Evolutionary conservation across 2,888 invertebrate species (phyloP).

Genomic region (Poecilobothrus nobilitatus): DNA sequence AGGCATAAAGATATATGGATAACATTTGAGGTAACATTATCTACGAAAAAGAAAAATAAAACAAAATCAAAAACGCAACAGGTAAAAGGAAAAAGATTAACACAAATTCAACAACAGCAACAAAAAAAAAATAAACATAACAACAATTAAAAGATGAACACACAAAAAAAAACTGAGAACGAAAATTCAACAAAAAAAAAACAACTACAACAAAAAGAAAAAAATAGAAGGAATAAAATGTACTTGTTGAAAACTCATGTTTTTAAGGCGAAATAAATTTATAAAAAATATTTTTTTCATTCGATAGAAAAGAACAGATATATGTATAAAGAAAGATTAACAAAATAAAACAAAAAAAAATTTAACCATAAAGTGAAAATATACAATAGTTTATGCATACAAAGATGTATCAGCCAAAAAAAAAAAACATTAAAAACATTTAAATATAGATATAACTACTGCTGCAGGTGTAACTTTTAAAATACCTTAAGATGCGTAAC

Average conservation of each 20-base stretch:
- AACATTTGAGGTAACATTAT: constrained; percentile 6
- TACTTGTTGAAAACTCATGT: constrained; percentile 1
- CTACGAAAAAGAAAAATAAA: not conserved
- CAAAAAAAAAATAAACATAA: no score
- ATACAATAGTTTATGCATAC: no score
- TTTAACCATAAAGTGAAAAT: no score
- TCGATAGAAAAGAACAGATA: not conserved
- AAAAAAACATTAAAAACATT: no score
- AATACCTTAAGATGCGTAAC: no score
- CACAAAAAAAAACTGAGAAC: not conserved
- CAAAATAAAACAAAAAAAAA: no score
- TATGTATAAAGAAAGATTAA: no score
- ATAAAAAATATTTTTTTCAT: not conserved
- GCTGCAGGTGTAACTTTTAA: no score
- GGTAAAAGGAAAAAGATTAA: not conserved
- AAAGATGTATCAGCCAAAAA: no score
- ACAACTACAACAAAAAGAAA: no score
- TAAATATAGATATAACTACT: no score
- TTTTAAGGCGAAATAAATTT: not conserved
- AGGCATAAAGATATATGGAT: not conserved
- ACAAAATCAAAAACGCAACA: not conserved
- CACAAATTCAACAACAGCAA: not conserved
- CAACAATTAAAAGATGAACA: not conserved
- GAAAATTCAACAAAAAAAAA: not conserved
- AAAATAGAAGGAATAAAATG: not conserved